Percentiles rank a stretch among this genome's conserved stretches.
These are phyloP conservation scores for Irena cyanogastra DNA, from an alignment of 2,113 vertebrate species.

Conservation along the genomic window DNA sequence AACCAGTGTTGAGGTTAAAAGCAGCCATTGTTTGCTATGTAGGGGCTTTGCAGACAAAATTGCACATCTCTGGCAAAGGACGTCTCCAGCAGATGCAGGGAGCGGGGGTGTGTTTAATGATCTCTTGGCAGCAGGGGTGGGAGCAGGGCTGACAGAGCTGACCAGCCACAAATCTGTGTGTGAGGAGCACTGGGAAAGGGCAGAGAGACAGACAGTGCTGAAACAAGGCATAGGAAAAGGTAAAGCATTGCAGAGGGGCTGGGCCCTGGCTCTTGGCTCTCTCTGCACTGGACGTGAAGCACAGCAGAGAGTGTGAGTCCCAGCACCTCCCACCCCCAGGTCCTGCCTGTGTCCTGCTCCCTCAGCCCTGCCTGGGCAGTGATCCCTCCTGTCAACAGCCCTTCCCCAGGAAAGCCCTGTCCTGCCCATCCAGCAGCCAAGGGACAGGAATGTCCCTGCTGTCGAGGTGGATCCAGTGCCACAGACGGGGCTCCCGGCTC, in stretches of 20 bases:
- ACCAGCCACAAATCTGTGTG: rapidly evolving
- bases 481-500: rapidly evolving
- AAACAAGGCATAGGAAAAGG: not conserved
- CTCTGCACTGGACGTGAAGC: not conserved
- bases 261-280: not conserved
- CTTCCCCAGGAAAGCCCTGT: not conserved
- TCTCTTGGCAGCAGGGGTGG: rapidly evolving
- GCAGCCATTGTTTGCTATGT: not conserved
- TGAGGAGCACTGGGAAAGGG: not conserved
- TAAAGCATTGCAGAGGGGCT: not conserved
- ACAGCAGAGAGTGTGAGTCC: not conserved
- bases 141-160: not conserved
- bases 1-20: not conserved
- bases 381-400: not conserved
- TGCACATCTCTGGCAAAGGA: not conserved
- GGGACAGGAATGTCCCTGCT: not conserved
- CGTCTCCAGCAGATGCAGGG: not conserved
- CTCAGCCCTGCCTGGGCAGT: not conserved
- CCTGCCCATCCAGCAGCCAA: not conserved
- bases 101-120: not conserved
- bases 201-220: not conserved
- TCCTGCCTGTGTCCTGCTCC: not conserved
- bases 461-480: not conserved
- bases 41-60: not conserved
- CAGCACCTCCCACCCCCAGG: rapidly evolving